Evolutionary conservation across 1,140 invertebrate genomes (phyloP).

Genomic region (Procambarus clarkii): DNA sequence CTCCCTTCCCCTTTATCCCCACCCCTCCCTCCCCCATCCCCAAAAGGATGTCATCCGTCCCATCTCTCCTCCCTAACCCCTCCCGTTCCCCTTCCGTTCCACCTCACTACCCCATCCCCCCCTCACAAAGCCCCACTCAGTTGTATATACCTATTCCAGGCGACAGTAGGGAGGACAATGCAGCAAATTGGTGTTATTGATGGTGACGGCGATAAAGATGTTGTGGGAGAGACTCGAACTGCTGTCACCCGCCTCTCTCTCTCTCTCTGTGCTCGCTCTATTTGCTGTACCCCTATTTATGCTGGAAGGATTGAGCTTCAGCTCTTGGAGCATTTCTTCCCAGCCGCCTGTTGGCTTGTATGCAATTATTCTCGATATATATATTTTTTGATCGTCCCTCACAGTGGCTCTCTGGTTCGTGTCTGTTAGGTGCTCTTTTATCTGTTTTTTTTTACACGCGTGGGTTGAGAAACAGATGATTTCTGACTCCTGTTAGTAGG

Average conservation of each 20-base stretch:
- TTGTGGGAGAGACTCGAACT: neutral
- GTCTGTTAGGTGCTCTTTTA: too few relatives aligned
- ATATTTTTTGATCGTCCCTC: too few relatives aligned
- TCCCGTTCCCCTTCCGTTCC: neutral
- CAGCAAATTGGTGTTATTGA: constrained; percentile 43
- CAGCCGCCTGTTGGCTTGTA: too few relatives aligned
- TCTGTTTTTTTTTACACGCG: too few relatives aligned
- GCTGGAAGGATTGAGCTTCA: too few relatives aligned
- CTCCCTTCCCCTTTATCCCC: neutral
- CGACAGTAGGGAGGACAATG: constrained; percentile 22
- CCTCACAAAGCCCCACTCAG: constrained; percentile 34
- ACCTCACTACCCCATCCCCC: constrained; percentile 11
- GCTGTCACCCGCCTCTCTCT: neutral
- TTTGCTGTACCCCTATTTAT: too few relatives aligned
- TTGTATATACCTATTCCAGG: neutral
- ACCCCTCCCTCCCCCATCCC: neutral
- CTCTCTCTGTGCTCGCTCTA: neutral
- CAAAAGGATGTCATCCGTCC: neutral
- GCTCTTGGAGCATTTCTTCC: too few relatives aligned
- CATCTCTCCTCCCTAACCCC: neutral
- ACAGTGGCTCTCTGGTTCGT: too few relatives aligned
- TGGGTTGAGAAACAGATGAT: too few relatives aligned
- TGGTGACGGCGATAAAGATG: constrained; percentile 9
- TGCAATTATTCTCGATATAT: too few relatives aligned
- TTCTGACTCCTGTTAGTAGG: too few relatives aligned